Base-by-base conservation (phyloP, 2,113 vertebrate species). In the Anoura caudifer region DNA sequence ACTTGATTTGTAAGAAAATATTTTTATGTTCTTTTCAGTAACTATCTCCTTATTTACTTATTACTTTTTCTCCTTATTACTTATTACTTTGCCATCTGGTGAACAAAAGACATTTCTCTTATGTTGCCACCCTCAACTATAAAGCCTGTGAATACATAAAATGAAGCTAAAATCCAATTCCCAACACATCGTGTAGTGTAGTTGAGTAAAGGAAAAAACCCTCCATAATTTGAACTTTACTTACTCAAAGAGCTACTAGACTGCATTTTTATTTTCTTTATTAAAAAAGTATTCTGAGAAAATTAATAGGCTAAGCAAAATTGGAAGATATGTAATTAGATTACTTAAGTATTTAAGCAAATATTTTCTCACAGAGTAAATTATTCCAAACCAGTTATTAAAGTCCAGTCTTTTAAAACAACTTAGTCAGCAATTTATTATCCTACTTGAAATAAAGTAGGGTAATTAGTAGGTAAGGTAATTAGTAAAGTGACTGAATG, bases 61-160 rank as follows among this genome's bases (percentile, higher is more conserved):
- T n/a, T n/a, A n/a, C n/a, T n/a, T n/a, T n/a, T n/a, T n/a, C n/a
- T n/a, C n/a, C n/a, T n/a, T n/a, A n/a, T n/a, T n/a, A n/a, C n/a
- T n/a, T n/a, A 43, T 47, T 19, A 56, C 9, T 22, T 72, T 38
- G 63, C 33, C 28, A 33, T 81, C 20, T 67, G 26, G 31, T 89
- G n/a, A 79, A 73, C 79, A 76, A 70, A 91, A 91, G 95, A 52
- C 24, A 54, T 75, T 91, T 89, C 77, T 88, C 43, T 92, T 70
- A 63, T 47, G 86, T 33, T 65, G 54, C 70, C 86, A 70, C 65
- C 47, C 59, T 67, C 59, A 87, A 43, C 54, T 36, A 24, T 6
- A 67, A 92, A 87, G 28, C n/a, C 77, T 14, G 1, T 65, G 19
- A 77, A 36, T 33, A 59, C 12, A 54, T 38, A 84, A 93, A 89